Evolutionary conservation across 2,113 vertebrate species (phyloP).

Genomic region (Ceyx margarethae): DNA sequence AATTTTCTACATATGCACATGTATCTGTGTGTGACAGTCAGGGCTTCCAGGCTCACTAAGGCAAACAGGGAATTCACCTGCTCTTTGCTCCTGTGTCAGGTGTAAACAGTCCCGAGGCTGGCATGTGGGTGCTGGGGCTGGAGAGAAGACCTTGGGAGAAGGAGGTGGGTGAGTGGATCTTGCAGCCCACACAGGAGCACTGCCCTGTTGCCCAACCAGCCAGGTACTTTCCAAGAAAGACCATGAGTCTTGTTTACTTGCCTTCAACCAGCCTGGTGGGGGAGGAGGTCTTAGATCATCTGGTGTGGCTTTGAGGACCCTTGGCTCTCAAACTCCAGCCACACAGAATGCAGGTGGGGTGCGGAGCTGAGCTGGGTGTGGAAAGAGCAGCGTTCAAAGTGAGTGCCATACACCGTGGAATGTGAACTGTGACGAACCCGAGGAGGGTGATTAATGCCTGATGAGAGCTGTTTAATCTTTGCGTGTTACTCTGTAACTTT

Average conservation of each 20-base stretch:
- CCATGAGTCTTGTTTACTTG: neutral
- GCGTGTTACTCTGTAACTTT: slow-evolving; percentile 28
- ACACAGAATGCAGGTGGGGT: neutral
- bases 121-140: neutral
- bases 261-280: neutral
- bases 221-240: slow-evolving; percentile 50
- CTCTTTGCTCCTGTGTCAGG: slow-evolving; percentile 45
- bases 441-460: slow-evolving; percentile 43
- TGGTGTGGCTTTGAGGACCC: rapidly evolving
- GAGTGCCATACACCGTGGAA: neutral
- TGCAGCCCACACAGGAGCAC: neutral
- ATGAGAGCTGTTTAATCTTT: slow-evolving; percentile 23
- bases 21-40: neutral
- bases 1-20: neutral
- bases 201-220: slow-evolving; percentile 23
- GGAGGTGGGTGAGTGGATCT: neutral
- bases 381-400: neutral
- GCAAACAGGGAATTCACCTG: slow-evolving; percentile 19
- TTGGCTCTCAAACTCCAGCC: rapidly evolving
- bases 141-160: neutral
- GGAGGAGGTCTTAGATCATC: neutral
- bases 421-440: slow-evolving; percentile 20
- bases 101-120: neutral
- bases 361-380: neutral
- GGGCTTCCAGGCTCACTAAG: neutral